Conservation (phyloP, 2,888 invertebrate species). For the Celastrina argiolus region DNA sequence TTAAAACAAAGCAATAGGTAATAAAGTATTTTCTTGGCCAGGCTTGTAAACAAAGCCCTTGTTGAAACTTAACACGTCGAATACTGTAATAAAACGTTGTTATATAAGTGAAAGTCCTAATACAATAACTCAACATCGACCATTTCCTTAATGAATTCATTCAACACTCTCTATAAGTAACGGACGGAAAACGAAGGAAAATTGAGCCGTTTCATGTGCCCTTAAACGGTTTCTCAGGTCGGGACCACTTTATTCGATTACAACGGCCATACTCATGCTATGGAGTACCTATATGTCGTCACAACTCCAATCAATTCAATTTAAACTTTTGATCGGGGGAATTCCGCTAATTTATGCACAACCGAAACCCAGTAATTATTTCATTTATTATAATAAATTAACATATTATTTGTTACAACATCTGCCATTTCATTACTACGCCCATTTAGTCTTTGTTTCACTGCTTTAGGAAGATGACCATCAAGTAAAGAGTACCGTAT, state of each 20-base stretch:
- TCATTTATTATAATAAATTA: not conserved
- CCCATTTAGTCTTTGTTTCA: no score
- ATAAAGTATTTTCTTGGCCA: no score
- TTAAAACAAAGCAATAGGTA: no score
- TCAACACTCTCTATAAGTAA: not conserved
- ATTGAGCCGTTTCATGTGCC: not conserved
- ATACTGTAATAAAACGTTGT: not conserved
- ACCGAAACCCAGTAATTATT: not conserved
- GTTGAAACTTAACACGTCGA: not conserved
- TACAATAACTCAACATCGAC: not conserved
- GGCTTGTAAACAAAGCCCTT: no score
- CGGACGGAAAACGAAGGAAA: not conserved
- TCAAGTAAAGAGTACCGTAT: no score
- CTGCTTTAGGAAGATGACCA: no score
- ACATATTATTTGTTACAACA: not conserved
- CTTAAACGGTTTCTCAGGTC: not conserved
- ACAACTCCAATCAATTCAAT: not conserved
- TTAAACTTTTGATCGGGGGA: not conserved
- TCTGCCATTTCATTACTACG: not conserved
- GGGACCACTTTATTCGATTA: conserved; percentile 2
- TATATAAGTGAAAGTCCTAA: not conserved
- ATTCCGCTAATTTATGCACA: not conserved
- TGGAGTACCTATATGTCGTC: not conserved
- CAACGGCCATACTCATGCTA: not conserved
- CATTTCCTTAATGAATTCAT: not conserved